Evolutionary conservation across 2,888 invertebrate species (phyloP).

Genomic region (Oscheius sp.): DNA sequence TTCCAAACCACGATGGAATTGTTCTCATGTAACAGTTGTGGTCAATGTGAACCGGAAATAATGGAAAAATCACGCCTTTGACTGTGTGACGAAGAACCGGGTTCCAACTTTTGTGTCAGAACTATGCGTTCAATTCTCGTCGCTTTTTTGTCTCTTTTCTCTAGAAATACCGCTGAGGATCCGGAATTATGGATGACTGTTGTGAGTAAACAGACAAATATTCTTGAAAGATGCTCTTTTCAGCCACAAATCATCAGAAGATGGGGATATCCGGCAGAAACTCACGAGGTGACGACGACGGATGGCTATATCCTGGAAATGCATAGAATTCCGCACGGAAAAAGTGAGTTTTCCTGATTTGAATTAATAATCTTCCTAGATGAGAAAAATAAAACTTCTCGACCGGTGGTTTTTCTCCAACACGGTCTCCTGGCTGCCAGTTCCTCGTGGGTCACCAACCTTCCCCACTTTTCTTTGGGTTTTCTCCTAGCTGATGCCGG

Average conservation of each 20-base stretch:
- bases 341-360: constrained; percentile 40
- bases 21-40: too few relatives aligned
- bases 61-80: too few relatives aligned
- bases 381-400: not conserved
- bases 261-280: constrained; percentile 74
- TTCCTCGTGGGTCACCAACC: constrained; percentile 61
- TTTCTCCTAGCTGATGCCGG: constrained; percentile 76
- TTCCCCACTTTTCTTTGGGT: constrained; percentile 55
- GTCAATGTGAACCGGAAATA: too few relatives aligned
- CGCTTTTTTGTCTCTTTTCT: too few relatives aligned
- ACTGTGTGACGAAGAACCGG: too few relatives aligned
- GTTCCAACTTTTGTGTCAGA: too few relatives aligned
- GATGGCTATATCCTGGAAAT: constrained; percentile 87
- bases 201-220: not conserved
- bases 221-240: not conserved
- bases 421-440: constrained; percentile 80
- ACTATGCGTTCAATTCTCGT: too few relatives aligned
- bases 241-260: constrained; percentile 61
- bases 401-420: constrained; percentile 78
- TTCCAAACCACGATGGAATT: too few relatives aligned
- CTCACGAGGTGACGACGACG: constrained; percentile 77
- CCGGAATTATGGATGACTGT: not conserved
- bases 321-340: constrained; percentile 82
- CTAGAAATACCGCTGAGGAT: not conserved
- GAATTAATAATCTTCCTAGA: not conserved